Conservation (phyloP, 2,888 invertebrate genomes). For the Drosophila diplacantha region DNA sequence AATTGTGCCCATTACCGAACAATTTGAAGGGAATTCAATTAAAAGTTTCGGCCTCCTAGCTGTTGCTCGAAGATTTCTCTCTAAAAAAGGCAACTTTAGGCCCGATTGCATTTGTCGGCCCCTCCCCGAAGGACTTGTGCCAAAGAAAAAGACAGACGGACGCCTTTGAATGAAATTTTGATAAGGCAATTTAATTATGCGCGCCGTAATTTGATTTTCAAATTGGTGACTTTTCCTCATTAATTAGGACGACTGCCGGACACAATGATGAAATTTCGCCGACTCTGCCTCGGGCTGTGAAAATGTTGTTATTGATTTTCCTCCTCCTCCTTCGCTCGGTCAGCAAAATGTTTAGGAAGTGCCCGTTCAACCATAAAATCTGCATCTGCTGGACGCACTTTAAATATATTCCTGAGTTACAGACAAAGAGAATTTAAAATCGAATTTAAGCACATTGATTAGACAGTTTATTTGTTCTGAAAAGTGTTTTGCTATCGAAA, state of each 20-base stretch:
- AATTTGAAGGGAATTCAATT: constrained; percentile 67
- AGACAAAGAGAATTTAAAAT: background rate
- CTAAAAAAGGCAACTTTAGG: constrained; percentile 20
- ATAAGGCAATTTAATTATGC: constrained; percentile 67
- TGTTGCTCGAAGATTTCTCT: background rate
- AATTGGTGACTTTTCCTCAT: constrained; percentile 48
- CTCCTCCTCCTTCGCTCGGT: background rate
- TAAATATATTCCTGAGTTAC: background rate
- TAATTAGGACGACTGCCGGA: constrained; percentile 58
- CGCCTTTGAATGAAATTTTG: constrained; percentile 62
- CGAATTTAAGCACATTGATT: constrained; percentile 3
- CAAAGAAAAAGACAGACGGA: constrained; percentile 37
- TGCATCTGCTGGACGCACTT: constrained; percentile 6
- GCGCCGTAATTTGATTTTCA: constrained; percentile 61
- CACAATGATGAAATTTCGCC: constrained; percentile 54
- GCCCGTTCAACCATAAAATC: background rate
- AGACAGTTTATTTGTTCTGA: constrained; percentile 21
- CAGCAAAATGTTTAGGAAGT: background rate
- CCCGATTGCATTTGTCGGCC: constrained; percentile 26
- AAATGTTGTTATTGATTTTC: constrained; percentile 26
- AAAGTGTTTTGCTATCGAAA: constrained; percentile 21
- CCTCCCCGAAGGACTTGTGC: background rate
- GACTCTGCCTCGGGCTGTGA: constrained; percentile 18
- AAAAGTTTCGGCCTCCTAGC: constrained; percentile 52
- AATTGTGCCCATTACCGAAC: constrained; percentile 58